phyloP scores from a whole-genome alignment of 92 coral and sea anemone genomes.

The Epizoanthus rinbou region DNA sequence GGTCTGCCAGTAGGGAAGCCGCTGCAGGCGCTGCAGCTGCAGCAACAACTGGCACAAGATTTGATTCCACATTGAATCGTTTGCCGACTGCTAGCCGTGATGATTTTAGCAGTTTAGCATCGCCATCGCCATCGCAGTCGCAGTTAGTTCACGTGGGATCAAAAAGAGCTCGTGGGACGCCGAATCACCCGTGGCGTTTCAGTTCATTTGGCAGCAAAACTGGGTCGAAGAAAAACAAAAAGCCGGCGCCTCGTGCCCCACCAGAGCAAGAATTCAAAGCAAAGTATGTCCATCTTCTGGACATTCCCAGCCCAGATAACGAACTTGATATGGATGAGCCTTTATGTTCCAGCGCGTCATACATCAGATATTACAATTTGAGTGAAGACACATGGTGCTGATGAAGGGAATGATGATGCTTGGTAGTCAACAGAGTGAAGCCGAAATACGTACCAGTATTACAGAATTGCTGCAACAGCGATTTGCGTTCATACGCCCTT shows the following conservation, averaged over 20 bases:
- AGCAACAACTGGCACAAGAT: conserved; percentile 8
- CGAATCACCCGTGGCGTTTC: conserved; percentile 49
- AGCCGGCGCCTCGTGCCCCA: conserved; percentile 22
- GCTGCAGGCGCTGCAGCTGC: conserved; percentile 34
- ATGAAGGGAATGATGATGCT: conserved; percentile 50
- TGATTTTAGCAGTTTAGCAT: neutral
- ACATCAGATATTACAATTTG: conserved; percentile 43
- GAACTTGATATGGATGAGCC: conserved; percentile 34
- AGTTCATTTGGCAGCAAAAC: conserved; percentile 20
- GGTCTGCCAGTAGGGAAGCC: conserved; percentile 52
- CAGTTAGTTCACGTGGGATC: conserved; percentile 2
- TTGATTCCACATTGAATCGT: neutral
- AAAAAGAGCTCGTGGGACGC: conserved; percentile 27
- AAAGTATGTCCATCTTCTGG: conserved; percentile 55
- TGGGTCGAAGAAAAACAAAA: conserved; percentile 5
- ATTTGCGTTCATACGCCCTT: conserved; percentile 49
- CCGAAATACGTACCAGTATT: conserved; percentile 51
- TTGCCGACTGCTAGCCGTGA: conserved; percentile 10
- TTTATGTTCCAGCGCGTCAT: neutral
- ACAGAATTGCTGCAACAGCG: conserved; percentile 56
- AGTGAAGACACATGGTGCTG: conserved; percentile 47
- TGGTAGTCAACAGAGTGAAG: conserved; percentile 49
- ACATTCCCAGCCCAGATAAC: conserved; percentile 35
- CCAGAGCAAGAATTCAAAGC: conserved; percentile 51
- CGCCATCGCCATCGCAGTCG: neutral